phyloP scores from a whole-genome alignment of 2,113 vertebrate genomes.

The Regulus satrapa region DNA sequence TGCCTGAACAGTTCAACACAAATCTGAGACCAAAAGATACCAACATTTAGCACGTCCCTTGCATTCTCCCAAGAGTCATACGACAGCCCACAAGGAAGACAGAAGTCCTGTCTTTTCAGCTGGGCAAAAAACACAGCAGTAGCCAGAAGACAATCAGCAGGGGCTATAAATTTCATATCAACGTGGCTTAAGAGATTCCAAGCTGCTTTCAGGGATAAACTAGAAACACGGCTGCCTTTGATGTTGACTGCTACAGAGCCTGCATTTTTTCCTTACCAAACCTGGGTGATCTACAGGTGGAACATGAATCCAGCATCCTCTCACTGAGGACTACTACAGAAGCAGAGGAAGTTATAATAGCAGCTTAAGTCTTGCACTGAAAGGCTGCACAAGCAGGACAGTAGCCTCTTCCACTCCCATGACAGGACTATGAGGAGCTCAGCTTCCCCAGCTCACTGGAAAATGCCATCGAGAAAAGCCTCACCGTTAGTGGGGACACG shows the following conservation, averaged over 20 bases:
- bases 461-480: neutral
- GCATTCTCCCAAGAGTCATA: neutral
- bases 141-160: neutral
- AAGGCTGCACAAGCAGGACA: neutral
- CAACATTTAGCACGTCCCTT: neutral
- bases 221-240: neutral
- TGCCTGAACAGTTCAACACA: neutral
- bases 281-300: fast-evolving
- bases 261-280: neutral
- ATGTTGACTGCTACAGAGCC: neutral
- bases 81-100: neutral
- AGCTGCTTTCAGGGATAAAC: neutral
- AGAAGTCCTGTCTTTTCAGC: neutral
- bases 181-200: neutral
- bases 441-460: neutral
- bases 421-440: neutral
- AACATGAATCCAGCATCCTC: neutral
- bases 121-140: neutral
- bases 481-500: neutral
- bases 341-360: neutral
- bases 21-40: neutral
- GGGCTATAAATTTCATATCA: neutral
- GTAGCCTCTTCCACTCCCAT: neutral
- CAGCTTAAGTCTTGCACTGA: neutral
- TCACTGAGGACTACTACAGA: neutral